These are phyloP conservation scores for Arctopsyche grandis DNA, from an alignment of 1,140 invertebrate genomes.

Conservation along the genomic window DNA sequence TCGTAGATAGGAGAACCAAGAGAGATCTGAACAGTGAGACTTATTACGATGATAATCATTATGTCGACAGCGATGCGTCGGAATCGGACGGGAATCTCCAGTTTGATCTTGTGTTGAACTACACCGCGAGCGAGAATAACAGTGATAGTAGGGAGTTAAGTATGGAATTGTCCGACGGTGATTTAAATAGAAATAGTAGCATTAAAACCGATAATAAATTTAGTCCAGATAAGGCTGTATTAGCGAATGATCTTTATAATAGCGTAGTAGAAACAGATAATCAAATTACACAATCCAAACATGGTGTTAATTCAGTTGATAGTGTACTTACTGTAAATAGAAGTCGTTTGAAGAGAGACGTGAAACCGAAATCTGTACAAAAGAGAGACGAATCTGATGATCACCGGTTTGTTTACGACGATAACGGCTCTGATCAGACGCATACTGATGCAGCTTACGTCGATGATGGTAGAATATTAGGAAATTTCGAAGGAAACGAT, in stretches of 20 bases:
- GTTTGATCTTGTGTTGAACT: not conserved
- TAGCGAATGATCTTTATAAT: not conserved
- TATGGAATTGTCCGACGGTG: conserved; percentile 4
- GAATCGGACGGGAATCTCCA: conserved; percentile 7
- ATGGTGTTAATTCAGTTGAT: not conserved
- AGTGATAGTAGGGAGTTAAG: conserved; percentile 9
- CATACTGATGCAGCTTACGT: conserved; percentile 57
- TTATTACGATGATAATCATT: conserved; percentile 23
- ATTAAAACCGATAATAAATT: not conserved
- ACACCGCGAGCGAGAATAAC: conserved; percentile 14
- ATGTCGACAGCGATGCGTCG: conserved; percentile 5
- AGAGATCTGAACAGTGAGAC: conserved; percentile 17
- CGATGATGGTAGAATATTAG: conserved; percentile 46
- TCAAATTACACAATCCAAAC: not conserved
- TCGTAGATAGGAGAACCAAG: conserved; percentile 31
- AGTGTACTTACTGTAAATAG: not conserved
- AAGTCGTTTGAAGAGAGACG: not conserved
- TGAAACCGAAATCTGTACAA: conserved; percentile 50
- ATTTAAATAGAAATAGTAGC: not conserved
- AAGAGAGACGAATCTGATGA: conserved; percentile 55
- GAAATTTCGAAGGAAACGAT: conserved; percentile 51
- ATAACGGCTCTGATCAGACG: conserved; percentile 58
- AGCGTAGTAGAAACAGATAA: not conserved
- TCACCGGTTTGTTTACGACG: conserved; percentile 59
- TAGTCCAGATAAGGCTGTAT: not conserved